phyloP scores from a whole-genome alignment of 2,113 vertebrate species.

The Azemiops feae region DNA sequence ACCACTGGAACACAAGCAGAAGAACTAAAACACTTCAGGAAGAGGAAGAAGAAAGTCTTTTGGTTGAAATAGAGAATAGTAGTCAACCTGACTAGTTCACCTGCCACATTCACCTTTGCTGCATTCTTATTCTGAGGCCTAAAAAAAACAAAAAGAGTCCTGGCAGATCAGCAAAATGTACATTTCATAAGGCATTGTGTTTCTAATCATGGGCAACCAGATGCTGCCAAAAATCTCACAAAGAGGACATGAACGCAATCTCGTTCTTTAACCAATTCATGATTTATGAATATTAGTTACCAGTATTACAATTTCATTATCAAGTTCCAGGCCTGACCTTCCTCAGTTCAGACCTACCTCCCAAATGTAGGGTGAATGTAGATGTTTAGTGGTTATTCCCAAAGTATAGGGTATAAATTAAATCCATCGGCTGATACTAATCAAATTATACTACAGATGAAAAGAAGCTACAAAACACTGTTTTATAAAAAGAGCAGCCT shows the following conservation, averaged over 20 bases:
- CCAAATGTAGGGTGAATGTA: background rate
- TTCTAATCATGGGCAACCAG: background rate
- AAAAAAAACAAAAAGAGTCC: background rate
- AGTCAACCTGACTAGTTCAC: constrained; percentile 69
- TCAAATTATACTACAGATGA: background rate
- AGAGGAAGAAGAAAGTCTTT: constrained; percentile 79
- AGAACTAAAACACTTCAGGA: constrained; percentile 62
- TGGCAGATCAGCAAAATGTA: background rate
- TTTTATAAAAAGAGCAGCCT: background rate
- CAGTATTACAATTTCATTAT: background rate
- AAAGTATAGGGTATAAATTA: background rate
- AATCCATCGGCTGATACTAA: background rate
- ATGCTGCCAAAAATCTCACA: background rate
- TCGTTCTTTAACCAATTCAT: background rate
- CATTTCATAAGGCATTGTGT: background rate
- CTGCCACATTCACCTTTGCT: constrained; percentile 63
- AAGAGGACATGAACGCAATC: background rate
- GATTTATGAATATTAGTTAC: background rate
- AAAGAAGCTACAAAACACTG: background rate
- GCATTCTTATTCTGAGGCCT: constrained; percentile 40
- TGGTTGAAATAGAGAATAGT: constrained; percentile 71
- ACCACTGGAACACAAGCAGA: constrained; percentile 68
- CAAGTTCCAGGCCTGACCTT: background rate
- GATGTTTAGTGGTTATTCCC: background rate
- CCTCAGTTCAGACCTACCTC: background rate